Base-by-base conservation (phyloP, 1,140 invertebrate species). In the Anastrepha ludens region DNA sequence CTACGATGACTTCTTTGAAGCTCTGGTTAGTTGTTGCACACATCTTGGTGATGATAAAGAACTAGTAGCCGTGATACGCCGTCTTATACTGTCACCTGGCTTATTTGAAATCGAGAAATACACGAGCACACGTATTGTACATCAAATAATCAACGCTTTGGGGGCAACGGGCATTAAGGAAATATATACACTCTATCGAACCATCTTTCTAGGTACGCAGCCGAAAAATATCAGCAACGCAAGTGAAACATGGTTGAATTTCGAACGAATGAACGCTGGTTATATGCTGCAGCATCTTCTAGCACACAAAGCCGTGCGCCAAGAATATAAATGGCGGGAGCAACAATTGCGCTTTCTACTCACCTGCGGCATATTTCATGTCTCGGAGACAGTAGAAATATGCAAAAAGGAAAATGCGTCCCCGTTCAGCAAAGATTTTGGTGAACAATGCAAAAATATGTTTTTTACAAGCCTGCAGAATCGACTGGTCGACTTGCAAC, bases 101-200 rank as follows among this genome's bases (percentile, higher is more conserved):
- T 95, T 95, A 90, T 94, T 96, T 88, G 95, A 96, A 93, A 96
- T 96, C 88, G 95, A 96, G 90, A 96, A 96, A 92, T 95, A 95
- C 50, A 96, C 96, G 50, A 95, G 95, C 44, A 95, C 94, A 15
- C 95, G 94, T 89, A 88, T 96, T 67, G 91, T 96, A 3, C 95
- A 95, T 91, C 93, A 94, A 44, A 94, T 96, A 60, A 95, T 94
- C n/a, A 92, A 93, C 13, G 95, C 94, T 91, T 93, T 96, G 86
- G 94, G 94, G 86, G 89, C 90, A n/a, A 94, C 95, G 86, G 94
- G 95, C 67, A 94, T 96, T 1, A 95, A 95, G 90, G 95, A 95
- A 90, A 91, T 96, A 74, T 94, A 94, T 9, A 93, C 94, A 89
- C 90, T 95, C 13, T 96, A 96, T 87, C 95, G 93, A 90, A 94